Base-by-base conservation (phyloP, 1,140 invertebrate genomes). In the Octopus sinensis region DNA sequence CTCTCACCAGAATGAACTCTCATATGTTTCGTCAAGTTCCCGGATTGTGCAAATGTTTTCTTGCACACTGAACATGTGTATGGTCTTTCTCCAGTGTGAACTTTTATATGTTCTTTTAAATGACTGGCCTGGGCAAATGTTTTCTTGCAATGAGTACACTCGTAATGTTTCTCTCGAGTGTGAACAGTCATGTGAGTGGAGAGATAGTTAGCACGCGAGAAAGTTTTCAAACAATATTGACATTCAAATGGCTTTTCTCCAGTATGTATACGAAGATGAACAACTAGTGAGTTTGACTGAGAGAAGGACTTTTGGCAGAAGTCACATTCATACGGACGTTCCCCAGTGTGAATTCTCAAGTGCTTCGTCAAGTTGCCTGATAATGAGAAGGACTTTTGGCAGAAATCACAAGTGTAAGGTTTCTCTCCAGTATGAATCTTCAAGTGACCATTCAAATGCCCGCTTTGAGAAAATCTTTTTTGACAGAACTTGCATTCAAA, bases 21-120 rank as follows among this genome's bases (percentile, higher is more conserved):
- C 94, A 97, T 95, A 4, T 62, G 56, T 62, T 62, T 62, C 4
- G 56, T 62, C 56, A 62, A 17, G 17, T 62, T 62, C 17, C 56
- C 56, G 4, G 56, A 62, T 12, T 12, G 56, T 62, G 56, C 9
- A 62, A 62, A 62, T 9, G 56, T 12, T 17, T 62, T 62, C 17
- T 62, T 9, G 17, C 56, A 62, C 9, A 62, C 9, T 9, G 9
- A 9, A 62, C 56, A 62, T 17, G 56, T 62, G 17, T 62, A 62
- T 30, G 82, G 84, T 56, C 79, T 82, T 9, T 84, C 83, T 30
- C 83, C 84, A 6, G 82, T 84, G 87, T 98, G 96, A 0, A 96
- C 97, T 88, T 96, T 96, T 94, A 97, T 95, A 89, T 98, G 96
- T 82, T 96, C 96, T 90, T 97, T 97, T 85, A 98, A 89, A 87